phyloP scores from a whole-genome alignment of 2,888 invertebrate species.

The Eueremaeus valkanovi region DNA sequence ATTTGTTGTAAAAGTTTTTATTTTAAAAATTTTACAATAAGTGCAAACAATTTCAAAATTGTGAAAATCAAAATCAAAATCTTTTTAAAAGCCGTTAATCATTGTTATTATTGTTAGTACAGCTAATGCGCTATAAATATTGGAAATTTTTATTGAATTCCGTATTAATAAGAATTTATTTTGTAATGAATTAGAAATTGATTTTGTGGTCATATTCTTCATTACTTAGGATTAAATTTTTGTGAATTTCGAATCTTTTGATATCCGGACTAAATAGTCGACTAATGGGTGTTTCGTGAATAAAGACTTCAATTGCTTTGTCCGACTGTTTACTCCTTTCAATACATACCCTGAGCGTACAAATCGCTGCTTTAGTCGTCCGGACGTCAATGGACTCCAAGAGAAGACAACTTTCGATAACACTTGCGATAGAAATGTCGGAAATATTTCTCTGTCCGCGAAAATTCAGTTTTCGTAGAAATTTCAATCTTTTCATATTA shows the following conservation, averaged over 20 bases:
- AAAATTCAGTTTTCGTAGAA: neutral
- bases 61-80: too few species aligned
- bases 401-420: neutral
- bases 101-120: too few species aligned
- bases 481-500: neutral
- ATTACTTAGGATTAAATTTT: neutral
- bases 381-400: neutral
- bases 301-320: neutral
- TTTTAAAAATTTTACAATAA: too few species aligned
- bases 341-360: neutral
- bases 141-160: too few species aligned
- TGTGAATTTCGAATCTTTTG: neutral
- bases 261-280: neutral
- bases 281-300: neutral
- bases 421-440: neutral
- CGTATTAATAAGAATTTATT: too few species aligned
- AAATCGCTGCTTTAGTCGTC: neutral
- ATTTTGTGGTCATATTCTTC: conserved; percentile 10
- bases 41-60: too few species aligned
- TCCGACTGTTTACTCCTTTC: neutral
- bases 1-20: too few species aligned
- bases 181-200: too few species aligned
- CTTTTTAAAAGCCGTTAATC: too few species aligned
- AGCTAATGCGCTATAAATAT: neutral
- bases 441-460: neutral